These are phyloP conservation scores for Siderastrea radians DNA, from an alignment of 92 coral and sea anemone species.

Conservation along the genomic window DNA sequence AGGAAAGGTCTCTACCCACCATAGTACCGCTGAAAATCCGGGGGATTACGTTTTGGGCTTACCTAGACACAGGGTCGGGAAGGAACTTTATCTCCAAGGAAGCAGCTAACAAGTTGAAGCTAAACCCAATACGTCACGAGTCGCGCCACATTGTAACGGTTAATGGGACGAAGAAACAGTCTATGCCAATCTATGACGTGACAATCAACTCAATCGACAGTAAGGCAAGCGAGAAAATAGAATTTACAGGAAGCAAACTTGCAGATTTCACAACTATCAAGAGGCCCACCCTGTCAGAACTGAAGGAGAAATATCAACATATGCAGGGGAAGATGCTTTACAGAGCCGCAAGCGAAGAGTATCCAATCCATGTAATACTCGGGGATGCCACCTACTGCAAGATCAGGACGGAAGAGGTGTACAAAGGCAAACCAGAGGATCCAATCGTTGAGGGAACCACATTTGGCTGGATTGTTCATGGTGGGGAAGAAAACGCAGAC, in stretches of 20 bases:
- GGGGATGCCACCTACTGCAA: constrained; percentile 42
- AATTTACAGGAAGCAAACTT: constrained; percentile 67
- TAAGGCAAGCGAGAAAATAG: constrained; percentile 46
- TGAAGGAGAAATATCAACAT: constrained; percentile 61
- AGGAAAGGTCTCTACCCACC: constrained; percentile 63
- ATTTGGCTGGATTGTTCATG: constrained; percentile 77
- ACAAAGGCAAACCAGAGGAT: constrained; percentile 70
- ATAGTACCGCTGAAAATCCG: constrained; percentile 64
- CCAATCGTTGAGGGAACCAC: constrained; percentile 71
- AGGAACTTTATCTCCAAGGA: constrained; percentile 67
- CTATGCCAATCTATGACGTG: constrained; percentile 65
- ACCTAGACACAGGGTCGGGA: constrained; percentile 75
- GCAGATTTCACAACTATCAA: constrained; percentile 63
- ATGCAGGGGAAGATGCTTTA: constrained; percentile 57
- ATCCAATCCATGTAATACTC: constrained; percentile 64
- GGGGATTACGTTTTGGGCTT: constrained; percentile 63
- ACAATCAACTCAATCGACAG: constrained; percentile 52
- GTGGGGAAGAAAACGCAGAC: constrained; percentile 65
- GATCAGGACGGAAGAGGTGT: constrained; percentile 56
- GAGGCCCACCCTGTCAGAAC: constrained; percentile 40
- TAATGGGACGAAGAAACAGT: constrained; percentile 58
- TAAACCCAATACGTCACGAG: constrained; percentile 61
- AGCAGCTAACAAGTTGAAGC: constrained; percentile 42
- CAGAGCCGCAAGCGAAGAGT: constrained; percentile 53
- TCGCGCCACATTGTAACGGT: constrained; percentile 65